phyloP scores from a whole-genome alignment of 2,113 vertebrate species.

The Pycnonotus jocosus region DNA sequence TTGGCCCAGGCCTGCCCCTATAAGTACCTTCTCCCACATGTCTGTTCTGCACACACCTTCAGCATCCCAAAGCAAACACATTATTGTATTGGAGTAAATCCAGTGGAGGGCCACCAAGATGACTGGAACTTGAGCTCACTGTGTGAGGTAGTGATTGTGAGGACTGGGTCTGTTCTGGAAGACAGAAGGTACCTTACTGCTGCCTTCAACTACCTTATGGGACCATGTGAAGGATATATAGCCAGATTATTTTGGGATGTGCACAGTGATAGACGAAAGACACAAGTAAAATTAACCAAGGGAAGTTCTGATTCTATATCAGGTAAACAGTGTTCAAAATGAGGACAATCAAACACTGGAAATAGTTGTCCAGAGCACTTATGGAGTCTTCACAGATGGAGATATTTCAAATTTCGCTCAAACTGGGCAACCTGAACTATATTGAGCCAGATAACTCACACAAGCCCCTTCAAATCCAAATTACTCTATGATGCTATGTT shows the following conservation, averaged over 20 bases:
- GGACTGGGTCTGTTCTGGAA: neutral
- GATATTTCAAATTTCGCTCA: neutral
- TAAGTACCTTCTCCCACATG: neutral
- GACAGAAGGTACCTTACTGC: neutral
- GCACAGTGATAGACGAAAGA: neutral
- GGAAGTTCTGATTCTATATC: neutral
- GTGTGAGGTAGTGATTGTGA: neutral
- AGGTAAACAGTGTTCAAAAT: neutral
- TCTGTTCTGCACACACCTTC: rapidly evolving
- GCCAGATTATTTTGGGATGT: neutral
- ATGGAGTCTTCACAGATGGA: neutral
- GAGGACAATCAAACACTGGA: neutral
- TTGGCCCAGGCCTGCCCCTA: neutral
- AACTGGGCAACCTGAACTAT: neutral
- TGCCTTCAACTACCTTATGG: neutral
- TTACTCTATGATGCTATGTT: neutral
- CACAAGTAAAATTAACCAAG: neutral
- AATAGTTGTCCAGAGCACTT: neutral
- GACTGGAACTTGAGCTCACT: neutral
- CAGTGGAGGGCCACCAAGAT: neutral
- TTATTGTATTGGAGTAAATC: neutral
- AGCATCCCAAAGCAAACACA: neutral
- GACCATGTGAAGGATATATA: neutral
- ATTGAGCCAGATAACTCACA: neutral
- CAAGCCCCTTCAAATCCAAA: neutral